Evolutionary conservation across 1,140 invertebrate species (phyloP).

Genomic region (Helicoverpa armigera): DNA sequence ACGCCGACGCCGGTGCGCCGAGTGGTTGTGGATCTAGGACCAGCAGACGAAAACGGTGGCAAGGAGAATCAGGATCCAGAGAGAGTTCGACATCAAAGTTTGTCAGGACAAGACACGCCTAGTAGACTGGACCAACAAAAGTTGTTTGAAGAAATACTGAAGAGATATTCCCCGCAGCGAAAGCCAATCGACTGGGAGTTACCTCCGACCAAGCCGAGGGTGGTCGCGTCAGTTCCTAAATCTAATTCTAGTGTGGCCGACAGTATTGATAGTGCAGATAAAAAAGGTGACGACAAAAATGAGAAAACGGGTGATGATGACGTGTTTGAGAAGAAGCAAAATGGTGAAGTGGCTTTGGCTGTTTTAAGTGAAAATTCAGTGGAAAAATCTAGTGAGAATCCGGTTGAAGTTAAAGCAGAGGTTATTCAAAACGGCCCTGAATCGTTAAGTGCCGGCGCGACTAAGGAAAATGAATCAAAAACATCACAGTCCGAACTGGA

Average conservation of each 20-base stretch:
- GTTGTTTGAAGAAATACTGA: conserved; percentile 79
- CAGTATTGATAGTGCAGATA: conserved; percentile 65
- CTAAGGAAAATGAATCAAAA: conserved; percentile 64
- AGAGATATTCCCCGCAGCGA: conserved; percentile 81
- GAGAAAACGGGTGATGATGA: conserved; percentile 70
- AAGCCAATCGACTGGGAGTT: conserved; percentile 81
- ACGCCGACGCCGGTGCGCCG: conserved; percentile 77
- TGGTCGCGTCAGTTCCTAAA: conserved; percentile 81
- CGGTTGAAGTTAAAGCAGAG: conserved; percentile 59
- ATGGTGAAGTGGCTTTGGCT: conserved; percentile 27
- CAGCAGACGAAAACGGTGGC: conserved; percentile 61
- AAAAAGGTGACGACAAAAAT: conserved; percentile 61
- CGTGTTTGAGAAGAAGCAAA: conserved; percentile 73
- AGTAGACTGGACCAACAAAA: conserved; percentile 79
- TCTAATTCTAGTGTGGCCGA: conserved; percentile 74
- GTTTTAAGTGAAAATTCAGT: conserved; percentile 37
- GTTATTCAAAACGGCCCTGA: conserved; percentile 69
- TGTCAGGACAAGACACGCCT: conserved; percentile 66
- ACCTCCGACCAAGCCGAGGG: conserved; percentile 78
- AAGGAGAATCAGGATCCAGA: conserved; percentile 74
- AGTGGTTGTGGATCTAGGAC: conserved; percentile 73
- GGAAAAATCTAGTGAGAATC: conserved; percentile 25
- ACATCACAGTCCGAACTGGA: conserved; percentile 72
- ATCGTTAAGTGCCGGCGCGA: conserved; percentile 40
- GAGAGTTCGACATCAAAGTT: conserved; percentile 67